Evolutionary conservation across 2,888 invertebrate species (phyloP).

Genomic region (Eilema caniola): DNA sequence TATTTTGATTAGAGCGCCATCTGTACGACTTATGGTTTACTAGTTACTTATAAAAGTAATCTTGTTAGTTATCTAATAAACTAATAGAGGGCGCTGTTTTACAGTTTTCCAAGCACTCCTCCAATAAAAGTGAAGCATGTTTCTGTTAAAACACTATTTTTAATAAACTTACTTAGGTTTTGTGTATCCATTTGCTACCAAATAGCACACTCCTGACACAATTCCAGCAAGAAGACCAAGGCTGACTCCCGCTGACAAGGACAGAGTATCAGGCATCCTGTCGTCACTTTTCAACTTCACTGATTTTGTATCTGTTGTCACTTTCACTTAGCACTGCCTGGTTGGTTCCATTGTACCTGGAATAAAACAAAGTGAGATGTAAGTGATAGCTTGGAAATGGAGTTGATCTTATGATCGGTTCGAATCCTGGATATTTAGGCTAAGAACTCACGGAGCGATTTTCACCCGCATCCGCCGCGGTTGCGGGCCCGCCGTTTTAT

Average conservation of each 20-base stretch:
- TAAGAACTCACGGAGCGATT: no score
- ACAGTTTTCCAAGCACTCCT: background rate
- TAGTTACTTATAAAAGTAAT: background rate
- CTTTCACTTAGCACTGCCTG: constrained; percentile 24
- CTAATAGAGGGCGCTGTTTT: constrained; percentile 32
- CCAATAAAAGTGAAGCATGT: no score
- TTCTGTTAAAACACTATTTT: background rate
- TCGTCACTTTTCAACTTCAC: constrained; percentile 25
- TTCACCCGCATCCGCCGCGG: no score
- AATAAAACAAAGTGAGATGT: background rate
- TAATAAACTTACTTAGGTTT: constrained; percentile 83
- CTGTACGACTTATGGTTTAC: constrained; percentile 10
- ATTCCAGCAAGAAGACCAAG: constrained; percentile 90
- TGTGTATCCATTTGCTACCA: constrained; percentile 85
- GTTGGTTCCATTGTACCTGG: constrained; percentile 28
- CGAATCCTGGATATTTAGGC: no score
- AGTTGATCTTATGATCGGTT: no score
- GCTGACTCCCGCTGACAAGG: constrained; percentile 88
- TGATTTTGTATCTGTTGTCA: constrained; percentile 23
- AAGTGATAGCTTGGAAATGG: no score
- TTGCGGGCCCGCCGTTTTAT: no score
- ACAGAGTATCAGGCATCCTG: constrained; percentile 86
- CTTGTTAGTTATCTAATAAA: background rate
- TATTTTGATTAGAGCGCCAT: constrained; percentile 31
- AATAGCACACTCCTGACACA: constrained; percentile 90